phyloP scores from a whole-genome alignment of 2,113 vertebrate species.

The Oceanites oceanicus region DNA sequence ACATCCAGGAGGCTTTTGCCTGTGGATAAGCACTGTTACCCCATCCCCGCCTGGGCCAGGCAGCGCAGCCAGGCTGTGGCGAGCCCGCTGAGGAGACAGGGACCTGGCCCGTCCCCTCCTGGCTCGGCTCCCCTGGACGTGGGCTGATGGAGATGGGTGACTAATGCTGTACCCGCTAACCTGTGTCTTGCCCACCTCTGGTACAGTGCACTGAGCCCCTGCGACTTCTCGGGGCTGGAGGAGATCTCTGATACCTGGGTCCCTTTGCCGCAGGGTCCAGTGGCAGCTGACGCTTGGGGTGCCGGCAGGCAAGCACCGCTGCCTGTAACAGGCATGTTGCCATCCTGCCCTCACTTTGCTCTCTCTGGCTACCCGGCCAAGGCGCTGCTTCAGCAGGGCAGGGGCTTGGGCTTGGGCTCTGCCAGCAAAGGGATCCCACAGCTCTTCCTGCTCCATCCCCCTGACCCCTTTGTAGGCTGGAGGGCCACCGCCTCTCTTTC shows the following conservation, averaged over 20 bases:
- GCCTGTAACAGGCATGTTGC: not conserved
- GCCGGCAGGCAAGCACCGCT: rapidly evolving
- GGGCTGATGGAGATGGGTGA: not conserved
- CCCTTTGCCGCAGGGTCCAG: rapidly evolving
- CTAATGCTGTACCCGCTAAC: not conserved
- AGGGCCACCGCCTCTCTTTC: not conserved
- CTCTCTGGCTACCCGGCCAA: not conserved
- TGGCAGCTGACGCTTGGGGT: not conserved
- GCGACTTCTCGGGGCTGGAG: not conserved
- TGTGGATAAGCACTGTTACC: rapidly evolving
- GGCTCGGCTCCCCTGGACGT: not conserved
- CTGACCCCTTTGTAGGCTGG: not conserved
- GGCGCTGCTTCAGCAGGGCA: not conserved
- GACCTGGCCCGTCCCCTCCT: not conserved
- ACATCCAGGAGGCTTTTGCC: not conserved
- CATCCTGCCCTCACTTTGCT: not conserved
- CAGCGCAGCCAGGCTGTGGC: not conserved
- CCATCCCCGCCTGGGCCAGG: rapidly evolving
- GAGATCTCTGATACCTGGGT: not conserved
- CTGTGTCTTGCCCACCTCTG: not conserved
- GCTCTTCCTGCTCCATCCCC: not conserved
- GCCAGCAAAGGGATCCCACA: not conserved
- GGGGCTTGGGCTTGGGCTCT: not conserved
- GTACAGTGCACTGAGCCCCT: not conserved
- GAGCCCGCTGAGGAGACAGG: not conserved